Evolutionary conservation across 2,113 vertebrate species (phyloP).

Genomic region (Indri indri): DNA sequence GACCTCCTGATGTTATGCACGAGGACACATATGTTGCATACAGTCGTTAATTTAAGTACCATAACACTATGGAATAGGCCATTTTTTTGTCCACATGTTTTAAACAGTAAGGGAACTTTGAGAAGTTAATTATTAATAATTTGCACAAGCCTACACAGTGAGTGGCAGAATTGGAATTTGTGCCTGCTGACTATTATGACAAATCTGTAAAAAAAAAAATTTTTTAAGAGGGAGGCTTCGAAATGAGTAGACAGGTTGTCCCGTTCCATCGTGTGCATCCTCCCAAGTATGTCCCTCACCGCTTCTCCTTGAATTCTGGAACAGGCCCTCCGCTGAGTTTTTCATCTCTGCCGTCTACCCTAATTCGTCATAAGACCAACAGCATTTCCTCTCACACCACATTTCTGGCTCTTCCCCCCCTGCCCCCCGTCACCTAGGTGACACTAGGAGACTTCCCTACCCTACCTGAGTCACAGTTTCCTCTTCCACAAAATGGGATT

Average conservation of each 20-base stretch:
- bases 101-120: background rate
- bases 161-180: background rate
- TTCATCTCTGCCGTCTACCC: background rate
- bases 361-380: background rate
- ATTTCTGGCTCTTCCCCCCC: background rate
- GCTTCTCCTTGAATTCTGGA: background rate
- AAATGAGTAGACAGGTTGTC: background rate
- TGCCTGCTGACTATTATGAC: background rate
- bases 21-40: background rate
- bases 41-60: background rate
- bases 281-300: background rate
- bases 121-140: background rate
- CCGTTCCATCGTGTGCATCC: background rate
- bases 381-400: background rate
- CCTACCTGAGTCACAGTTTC: background rate
- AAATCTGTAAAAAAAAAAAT: background rate
- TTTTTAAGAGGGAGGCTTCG: background rate
- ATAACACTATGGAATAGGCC: background rate
- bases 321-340: background rate
- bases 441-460: background rate
- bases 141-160: background rate
- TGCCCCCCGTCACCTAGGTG: background rate
- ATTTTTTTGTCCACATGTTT: background rate
- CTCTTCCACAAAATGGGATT: background rate
- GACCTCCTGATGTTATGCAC: background rate